Evolutionary conservation across 2,113 vertebrate species (phyloP), one percentile per base, ranked within the genome.

Genomic region (Stegastes partitus): DNA sequence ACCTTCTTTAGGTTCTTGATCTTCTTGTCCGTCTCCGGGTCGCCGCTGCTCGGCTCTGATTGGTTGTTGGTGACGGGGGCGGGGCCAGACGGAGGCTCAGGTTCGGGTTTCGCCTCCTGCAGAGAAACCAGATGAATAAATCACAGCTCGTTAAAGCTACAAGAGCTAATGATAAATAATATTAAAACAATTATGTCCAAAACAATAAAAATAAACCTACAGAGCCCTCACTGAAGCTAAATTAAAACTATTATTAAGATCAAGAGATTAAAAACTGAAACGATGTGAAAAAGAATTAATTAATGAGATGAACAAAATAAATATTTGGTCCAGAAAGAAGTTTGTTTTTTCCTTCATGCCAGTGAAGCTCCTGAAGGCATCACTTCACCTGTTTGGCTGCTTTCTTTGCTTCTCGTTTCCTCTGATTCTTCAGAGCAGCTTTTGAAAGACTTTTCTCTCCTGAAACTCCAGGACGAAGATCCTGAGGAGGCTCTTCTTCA

Each of bases 1-100:
- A 97, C 98, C 96, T 99, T 99, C 93, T 94, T 99, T 19, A 99
- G 79, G 74, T 97, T 99, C 93, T 96, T 99, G 37, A 99, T 96
- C 91, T 99, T 99, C 93, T 96, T 99, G 88, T 99, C 97, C 0
- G 83, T 85, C 54, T 99, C 98, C 0, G 96, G 96, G 66, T 99
- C 97, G 14, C 96, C 96, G 0, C 94, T 94, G 49, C 82, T 82
- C 0, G 76, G 3, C 0, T 87, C 85, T 39, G 93, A 88, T 61
- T 83, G 49, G 26, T 76, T 44, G n/a, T 62, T 89, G 3, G 53
- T 76, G 16, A 66, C 14, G 6, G 67, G 92, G 83, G 92, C 87
- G 0, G 93, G 15, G 0, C 68, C 57, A 49, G 75, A 54, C 0
- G 47, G 2, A 61, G 90, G 79, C 31, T 90, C 91, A n/a, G 74